phyloP scores from a whole-genome alignment of 2,113 vertebrate species.

The Pandion haliaetus region DNA sequence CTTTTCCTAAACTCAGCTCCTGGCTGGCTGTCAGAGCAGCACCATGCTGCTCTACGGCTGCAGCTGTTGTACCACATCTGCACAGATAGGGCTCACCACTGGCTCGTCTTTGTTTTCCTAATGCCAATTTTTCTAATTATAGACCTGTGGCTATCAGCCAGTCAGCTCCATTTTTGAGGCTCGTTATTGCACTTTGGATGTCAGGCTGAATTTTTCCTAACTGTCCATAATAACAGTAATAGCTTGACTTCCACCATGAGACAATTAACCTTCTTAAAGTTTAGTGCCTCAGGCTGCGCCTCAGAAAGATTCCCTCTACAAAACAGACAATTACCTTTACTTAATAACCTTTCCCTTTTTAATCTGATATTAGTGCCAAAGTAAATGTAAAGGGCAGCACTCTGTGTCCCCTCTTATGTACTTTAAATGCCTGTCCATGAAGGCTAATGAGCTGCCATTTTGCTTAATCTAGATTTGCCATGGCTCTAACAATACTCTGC shows the following conservation, averaged over 20 bases:
- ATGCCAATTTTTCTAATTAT: not conserved
- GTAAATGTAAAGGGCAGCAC: conserved; percentile 17
- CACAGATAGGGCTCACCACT: not conserved
- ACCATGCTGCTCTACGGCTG: accelerated
- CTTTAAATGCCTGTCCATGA: conserved; percentile 32
- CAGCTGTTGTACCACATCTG: not conserved
- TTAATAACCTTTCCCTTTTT: conserved; percentile 63
- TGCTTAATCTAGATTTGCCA: conserved; percentile 36
- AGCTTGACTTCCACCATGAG: conserved; percentile 60
- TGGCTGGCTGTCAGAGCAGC: not conserved
- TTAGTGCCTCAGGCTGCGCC: conserved; percentile 54
- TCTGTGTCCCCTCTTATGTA: conserved; percentile 6
- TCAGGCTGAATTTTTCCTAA: conserved; percentile 43
- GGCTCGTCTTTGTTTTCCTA: not conserved
- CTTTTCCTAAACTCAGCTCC: not conserved
- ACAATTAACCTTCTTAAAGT: conserved; percentile 68
- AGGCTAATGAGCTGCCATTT: conserved; percentile 63
- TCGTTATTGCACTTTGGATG: conserved; percentile 33
- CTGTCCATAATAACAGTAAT: conserved; percentile 56
- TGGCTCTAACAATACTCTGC: not conserved
- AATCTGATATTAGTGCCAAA: conserved; percentile 41
- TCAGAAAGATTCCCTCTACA: conserved; percentile 62
- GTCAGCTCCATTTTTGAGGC: not conserved
- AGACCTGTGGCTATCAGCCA: conserved; percentile 22
- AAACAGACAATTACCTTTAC: conserved; percentile 60